Conservation (phyloP, 2,113 vertebrate genomes). For the Chrysochloris asiatica region DNA sequence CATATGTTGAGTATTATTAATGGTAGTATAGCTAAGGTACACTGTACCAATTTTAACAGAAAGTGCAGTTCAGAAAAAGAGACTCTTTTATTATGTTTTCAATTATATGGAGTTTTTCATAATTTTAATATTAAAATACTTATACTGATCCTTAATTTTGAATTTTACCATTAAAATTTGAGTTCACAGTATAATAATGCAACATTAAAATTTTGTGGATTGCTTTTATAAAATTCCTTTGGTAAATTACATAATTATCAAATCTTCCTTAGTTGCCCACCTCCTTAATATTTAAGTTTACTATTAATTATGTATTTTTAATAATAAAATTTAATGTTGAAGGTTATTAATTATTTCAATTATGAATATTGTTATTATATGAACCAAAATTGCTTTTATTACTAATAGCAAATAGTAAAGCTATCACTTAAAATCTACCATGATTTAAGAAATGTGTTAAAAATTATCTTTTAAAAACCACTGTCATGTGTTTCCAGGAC, state of each 20-base stretch:
- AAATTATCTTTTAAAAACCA: slow-evolving; percentile 65
- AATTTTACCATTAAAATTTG: slow-evolving; percentile 65
- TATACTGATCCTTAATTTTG: slow-evolving; percentile 65
- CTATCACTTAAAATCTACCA: slow-evolving; percentile 43
- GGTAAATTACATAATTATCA: slow-evolving; percentile 53
- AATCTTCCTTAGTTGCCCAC: slow-evolving; percentile 2
- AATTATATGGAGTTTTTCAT: slow-evolving; percentile 64
- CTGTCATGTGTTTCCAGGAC: slow-evolving; percentile 67
- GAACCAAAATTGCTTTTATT: slow-evolving; percentile 50
- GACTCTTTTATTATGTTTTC: slow-evolving; percentile 77
- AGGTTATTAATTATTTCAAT: slow-evolving; percentile 29
- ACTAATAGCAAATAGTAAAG: slow-evolving; percentile 32
- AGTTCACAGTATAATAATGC: slow-evolving; percentile 43
- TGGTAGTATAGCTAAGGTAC: slow-evolving; percentile 74
- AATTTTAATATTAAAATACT: slow-evolving; percentile 70
- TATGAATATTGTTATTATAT: slow-evolving; percentile 49
- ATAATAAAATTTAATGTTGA: slow-evolving; percentile 48
- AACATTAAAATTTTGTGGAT: slow-evolving; percentile 55
- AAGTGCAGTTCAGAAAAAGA: slow-evolving; percentile 75
- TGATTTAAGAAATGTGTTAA: slow-evolving; percentile 52
- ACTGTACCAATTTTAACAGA: slow-evolving; percentile 79
- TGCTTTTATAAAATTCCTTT: slow-evolving; percentile 67
- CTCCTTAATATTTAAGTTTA: slow-evolving; percentile 47
- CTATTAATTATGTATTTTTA: slow-evolving; percentile 44
- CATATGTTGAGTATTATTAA: slow-evolving; percentile 79